Evolutionary conservation across 1,140 invertebrate species (phyloP), one percentile per base, ranked within the genome.

Genomic region (Trialeurodes vaporariorum): DNA sequence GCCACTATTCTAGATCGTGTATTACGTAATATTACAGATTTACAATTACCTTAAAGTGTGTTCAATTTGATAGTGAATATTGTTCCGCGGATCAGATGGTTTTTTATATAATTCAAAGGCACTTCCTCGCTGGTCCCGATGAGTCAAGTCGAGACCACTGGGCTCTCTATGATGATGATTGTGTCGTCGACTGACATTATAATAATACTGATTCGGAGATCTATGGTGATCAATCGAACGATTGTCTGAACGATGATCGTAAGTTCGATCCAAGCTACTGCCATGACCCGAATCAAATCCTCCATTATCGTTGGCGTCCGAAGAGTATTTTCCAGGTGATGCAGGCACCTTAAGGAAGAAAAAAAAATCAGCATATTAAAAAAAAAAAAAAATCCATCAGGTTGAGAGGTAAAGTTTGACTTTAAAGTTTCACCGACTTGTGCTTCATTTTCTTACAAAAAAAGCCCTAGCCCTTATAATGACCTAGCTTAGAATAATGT

Each of bases 81-180:
- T 71, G 61, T 72, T 70, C 60, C 74, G 63, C 13, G 75, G 73
- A 65, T 79, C 77, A 22, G 73, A 83, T 22, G 92, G 92, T 79
- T 96, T 96, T 72, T 91, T 87, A 77, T 97, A 97, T 34, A 96
- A 80, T 76, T 97, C 94, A 77, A 97, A 97, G 12, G 94, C 94
- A 72, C 92, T 94, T n/a, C 92, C 92, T 61, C 92, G 81, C 75
- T 94, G 91, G 76, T 94, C 93, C 73, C 91, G 90, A 17, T 91
- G 90, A 5, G 89, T 87, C 72, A 93, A 79, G 78, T 93, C 90
- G 27, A 86, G 73, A 67, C 78, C 70, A 71, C 81, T 83, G 0
- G 81, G 79, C 72, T 85, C 81, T 69, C 81, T 74, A 60, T 82
- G 81, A 64, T 85, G 83, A 60, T 73, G 71, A 49, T 25, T 63